A percentile compares a stretch with the other conserved stretches of the same genome.
Conservation (phyloP, 2,888 invertebrate genomes). For the Polia nebulosa region DNA sequence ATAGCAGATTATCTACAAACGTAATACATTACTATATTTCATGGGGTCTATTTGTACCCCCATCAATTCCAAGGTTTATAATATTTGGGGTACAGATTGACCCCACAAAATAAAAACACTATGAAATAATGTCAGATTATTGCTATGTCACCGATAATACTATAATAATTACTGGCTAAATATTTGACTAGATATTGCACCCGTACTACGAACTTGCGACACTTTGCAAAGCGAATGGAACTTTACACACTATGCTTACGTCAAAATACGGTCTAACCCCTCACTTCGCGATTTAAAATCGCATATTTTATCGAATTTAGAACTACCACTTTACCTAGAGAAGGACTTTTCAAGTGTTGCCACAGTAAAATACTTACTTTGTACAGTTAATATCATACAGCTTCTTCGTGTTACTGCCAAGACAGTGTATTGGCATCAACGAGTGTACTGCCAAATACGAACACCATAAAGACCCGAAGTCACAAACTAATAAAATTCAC, state of each 20-base stretch:
- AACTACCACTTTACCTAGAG: slow-evolving; percentile 61
- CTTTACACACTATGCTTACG: slow-evolving; percentile 37
- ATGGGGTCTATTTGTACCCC: slow-evolving; percentile 4
- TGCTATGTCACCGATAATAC: slow-evolving; percentile 44
- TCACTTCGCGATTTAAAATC: slow-evolving; percentile 52
- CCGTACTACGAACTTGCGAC: slow-evolving; percentile 58
- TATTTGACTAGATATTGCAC: slow-evolving; percentile 46
- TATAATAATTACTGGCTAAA: slow-evolving; percentile 21
- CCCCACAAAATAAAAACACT: slow-evolving; percentile 14
- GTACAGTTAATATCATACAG: slow-evolving; percentile 11
- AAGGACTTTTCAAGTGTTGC: slow-evolving; percentile 25
- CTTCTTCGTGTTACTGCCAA: too few species aligned
- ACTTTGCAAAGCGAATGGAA: slow-evolving; percentile 31
- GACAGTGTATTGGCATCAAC: too few species aligned
- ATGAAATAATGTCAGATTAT: slow-evolving; percentile 42
- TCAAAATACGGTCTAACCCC: slow-evolving; percentile 24
- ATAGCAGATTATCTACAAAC: slow-evolving; percentile 45
- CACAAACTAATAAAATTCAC: too few species aligned
- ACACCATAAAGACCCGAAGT: too few species aligned
- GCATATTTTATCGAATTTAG: slow-evolving; percentile 45
- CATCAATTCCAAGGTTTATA: slow-evolving; percentile 33
- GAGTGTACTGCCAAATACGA: too few species aligned
- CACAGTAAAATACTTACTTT: slow-evolving; percentile 3
- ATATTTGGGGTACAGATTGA: slow-evolving; percentile 19
- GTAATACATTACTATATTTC: slow-evolving; percentile 17